These are phyloP conservation scores for Lepidochitona cinerea DNA, from an alignment of 2,888 invertebrate species.

Conservation along the genomic window DNA sequence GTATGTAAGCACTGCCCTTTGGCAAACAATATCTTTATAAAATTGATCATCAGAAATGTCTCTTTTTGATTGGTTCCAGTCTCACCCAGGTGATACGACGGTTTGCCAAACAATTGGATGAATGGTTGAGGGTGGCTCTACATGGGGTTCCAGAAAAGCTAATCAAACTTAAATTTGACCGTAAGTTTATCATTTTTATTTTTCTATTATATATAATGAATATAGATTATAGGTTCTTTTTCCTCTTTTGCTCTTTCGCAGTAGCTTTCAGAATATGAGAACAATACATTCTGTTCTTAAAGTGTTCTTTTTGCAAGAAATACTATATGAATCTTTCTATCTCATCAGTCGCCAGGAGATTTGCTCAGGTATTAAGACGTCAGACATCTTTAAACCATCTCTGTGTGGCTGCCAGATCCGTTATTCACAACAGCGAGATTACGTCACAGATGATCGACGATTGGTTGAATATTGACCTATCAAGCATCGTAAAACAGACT, in stretches of 20 bases:
- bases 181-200: too few relatives aligned
- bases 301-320: neutral
- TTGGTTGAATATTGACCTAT: constrained; percentile 71
- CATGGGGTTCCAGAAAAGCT: constrained; percentile 70
- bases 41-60: too few relatives aligned
- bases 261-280: too few relatives aligned
- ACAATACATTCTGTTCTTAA: too few relatives aligned
- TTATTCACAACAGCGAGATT: constrained; percentile 70
- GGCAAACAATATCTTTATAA: too few relatives aligned
- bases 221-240: too few relatives aligned
- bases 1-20: too few relatives aligned
- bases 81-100: constrained; percentile 71
- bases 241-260: too few relatives aligned
- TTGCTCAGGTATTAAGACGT: constrained; percentile 70
- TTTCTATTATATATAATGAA: too few relatives aligned
- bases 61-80: constrained; percentile 45
- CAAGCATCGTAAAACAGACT: constrained; percentile 70
- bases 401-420: constrained; percentile 72
- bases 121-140: constrained; percentile 70
- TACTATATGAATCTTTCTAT: neutral
- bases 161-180: constrained; percentile 70
- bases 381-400: constrained; percentile 73
- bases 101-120: constrained; percentile 71
- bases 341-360: constrained; percentile 70
- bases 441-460: constrained; percentile 72